phyloP scores from a whole-genome alignment of 2,113 vertebrate genomes.

The Stercorarius parasiticus region DNA sequence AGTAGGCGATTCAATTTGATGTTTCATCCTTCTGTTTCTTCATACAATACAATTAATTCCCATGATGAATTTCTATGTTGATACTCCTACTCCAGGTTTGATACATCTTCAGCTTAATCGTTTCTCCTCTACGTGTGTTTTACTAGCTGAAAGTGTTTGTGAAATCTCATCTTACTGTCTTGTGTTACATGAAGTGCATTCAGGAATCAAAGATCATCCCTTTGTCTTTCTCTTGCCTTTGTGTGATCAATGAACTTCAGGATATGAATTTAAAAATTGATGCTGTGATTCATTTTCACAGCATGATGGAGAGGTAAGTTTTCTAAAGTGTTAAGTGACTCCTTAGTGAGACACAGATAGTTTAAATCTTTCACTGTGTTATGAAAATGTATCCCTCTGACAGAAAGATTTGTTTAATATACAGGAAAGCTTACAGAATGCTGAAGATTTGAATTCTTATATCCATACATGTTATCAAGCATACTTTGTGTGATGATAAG shows the following conservation, averaged over 20 bases:
- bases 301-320: not conserved
- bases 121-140: not conserved
- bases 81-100: not conserved
- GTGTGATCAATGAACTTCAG: not conserved
- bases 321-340: not conserved
- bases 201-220: not conserved
- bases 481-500: not conserved
- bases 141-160: not conserved
- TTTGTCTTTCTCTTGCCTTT: not conserved
- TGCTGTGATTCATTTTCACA: not conserved
- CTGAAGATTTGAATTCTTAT: constrained; percentile 6
- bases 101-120: not conserved
- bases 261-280: not conserved
- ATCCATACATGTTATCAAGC: not conserved
- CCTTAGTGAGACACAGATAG: not conserved
- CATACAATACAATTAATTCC: constrained; percentile 13
- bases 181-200: not conserved
- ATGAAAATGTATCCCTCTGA: not conserved
- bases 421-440: not conserved
- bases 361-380: not conserved
- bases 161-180: not conserved
- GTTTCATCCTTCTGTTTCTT: constrained; percentile 9
- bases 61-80: constrained; percentile 4
- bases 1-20: not conserved
- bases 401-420: constrained; percentile 20